Conservation (phyloP, 2,113 vertebrate species). For the Malurus cyaneus region DNA sequence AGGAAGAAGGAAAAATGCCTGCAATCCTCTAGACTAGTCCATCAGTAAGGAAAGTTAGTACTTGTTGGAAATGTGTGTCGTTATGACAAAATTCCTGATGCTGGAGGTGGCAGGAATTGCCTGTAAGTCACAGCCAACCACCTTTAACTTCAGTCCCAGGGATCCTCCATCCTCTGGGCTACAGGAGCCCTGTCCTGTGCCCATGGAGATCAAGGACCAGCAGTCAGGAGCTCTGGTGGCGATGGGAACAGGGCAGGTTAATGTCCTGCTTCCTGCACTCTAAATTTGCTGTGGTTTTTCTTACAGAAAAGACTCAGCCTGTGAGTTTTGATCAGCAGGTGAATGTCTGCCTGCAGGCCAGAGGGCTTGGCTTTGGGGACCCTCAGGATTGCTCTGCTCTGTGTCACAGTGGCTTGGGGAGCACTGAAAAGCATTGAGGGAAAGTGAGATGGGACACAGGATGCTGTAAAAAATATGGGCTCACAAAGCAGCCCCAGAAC, state of each 20-base stretch:
- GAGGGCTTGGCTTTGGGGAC: neutral
- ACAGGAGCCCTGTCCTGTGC: neutral
- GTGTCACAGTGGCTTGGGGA: neutral
- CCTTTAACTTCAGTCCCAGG: neutral
- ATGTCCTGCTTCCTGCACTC: neutral
- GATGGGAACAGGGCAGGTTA: neutral
- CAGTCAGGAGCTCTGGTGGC: neutral
- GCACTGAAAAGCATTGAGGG: neutral
- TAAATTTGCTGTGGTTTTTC: neutral
- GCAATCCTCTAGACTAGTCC: neutral
- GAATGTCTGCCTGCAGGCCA: neutral
- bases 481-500: neutral
- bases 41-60: neutral
- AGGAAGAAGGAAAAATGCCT: neutral
- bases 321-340: neutral
- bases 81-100: neutral
- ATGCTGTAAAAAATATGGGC: neutral
- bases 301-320: neutral
- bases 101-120: neutral
- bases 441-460: neutral
- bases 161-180: neutral
- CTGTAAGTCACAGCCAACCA: neutral
- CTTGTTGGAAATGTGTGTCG: neutral
- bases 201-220: neutral
- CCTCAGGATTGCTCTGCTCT: neutral